A percentile compares a stretch with the other conserved stretches of the same genome.
Evolutionary conservation across 2,113 vertebrate genomes (phyloP).

Genomic region (Terrapene triunguis): DNA sequence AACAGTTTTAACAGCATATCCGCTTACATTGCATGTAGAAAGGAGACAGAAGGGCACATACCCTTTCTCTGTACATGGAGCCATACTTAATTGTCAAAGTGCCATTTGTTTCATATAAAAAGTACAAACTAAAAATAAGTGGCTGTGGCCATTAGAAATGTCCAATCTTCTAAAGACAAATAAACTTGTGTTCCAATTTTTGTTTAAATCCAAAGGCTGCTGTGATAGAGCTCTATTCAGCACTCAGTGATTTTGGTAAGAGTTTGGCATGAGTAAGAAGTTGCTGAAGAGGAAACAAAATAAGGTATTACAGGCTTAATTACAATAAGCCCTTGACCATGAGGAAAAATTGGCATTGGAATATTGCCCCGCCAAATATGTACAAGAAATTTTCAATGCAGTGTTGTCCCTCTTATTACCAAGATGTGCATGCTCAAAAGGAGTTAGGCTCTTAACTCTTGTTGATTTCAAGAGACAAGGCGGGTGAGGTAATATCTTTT

Average conservation of each 20-base stretch:
- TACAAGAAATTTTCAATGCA: background rate
- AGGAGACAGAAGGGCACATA: background rate
- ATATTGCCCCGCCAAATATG: background rate
- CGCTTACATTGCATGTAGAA: background rate
- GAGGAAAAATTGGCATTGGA: background rate
- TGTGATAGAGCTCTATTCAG: background rate
- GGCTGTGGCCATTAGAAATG: background rate
- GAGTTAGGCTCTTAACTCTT: background rate
- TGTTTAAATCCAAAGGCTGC: background rate
- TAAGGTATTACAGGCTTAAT: too few relatives aligned
- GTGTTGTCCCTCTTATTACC: background rate
- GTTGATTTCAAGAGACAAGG: background rate
- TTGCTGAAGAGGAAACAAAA: background rate
- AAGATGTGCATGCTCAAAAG: background rate
- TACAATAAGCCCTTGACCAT: background rate
- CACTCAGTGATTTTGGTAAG: background rate
- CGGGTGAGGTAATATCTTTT: too few relatives aligned
- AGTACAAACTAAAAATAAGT: background rate
- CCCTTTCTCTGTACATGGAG: background rate
- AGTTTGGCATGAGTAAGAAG: rapidly evolving
- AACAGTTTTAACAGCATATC: background rate
- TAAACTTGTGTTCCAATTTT: background rate
- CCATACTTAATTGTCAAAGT: rapidly evolving
- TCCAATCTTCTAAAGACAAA: background rate
- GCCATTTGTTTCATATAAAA: rapidly evolving